Evolutionary conservation across 2,888 invertebrate genomes (phyloP).

Genomic region (Drosophila meridiana): DNA sequence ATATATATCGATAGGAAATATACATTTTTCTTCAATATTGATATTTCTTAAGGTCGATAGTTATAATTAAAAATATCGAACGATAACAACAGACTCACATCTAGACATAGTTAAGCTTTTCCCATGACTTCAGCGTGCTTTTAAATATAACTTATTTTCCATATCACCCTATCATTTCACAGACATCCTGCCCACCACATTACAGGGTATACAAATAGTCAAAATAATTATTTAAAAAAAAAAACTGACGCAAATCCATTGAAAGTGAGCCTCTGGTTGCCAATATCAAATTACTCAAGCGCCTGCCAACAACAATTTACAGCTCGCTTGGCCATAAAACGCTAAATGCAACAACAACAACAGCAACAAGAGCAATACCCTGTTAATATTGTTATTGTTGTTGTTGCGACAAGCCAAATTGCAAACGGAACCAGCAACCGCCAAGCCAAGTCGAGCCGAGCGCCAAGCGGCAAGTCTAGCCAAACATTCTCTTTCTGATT

Average conservation of each 20-base stretch:
- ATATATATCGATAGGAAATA: too few species aligned
- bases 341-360: conserved; percentile 10
- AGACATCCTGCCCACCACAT: background rate
- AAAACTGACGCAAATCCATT: conserved; percentile 65
- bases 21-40: too few species aligned
- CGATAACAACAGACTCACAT: too few species aligned
- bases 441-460: conserved; percentile 7
- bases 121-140: too few species aligned
- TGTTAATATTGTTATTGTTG: conserved; percentile 10
- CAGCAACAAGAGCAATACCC: conserved; percentile 8
- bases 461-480: conserved; percentile 5
- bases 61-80: too few species aligned
- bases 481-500: conserved; percentile 58
- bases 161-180: too few species aligned
- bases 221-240: background rate
- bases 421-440: conserved; percentile 64
- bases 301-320: conserved; percentile 57
- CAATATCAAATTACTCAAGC: conserved; percentile 77
- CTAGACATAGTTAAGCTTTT: background rate
- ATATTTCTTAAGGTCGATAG: too few species aligned
- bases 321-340: conserved; percentile 63
- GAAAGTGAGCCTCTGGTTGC: conserved; percentile 74
- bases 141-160: too few species aligned
- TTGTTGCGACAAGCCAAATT: conserved; percentile 66
- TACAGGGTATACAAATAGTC: conserved; percentile 7